Conservation (phyloP, 2,113 vertebrate species). For the Hypomesus transpacificus region DNA sequence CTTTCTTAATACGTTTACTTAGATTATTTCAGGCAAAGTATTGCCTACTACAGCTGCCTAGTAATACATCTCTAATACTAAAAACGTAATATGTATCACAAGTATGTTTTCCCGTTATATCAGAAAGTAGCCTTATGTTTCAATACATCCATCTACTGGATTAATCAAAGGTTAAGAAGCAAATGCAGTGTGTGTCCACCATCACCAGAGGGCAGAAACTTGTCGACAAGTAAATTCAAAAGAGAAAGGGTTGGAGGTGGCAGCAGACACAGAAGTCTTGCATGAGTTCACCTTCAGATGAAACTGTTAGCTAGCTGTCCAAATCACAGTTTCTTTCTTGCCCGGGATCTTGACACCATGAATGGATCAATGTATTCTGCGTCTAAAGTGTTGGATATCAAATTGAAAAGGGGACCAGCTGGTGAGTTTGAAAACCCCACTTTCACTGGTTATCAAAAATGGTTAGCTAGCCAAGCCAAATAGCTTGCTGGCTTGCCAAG, state of each 20-base stretch:
- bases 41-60: no score
- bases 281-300: constrained; percentile 63
- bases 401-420: constrained; percentile 66
- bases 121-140: no score
- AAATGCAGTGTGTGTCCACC: no score
- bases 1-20: no score
- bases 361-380: constrained; percentile 61
- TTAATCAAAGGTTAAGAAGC: no score
- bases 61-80: no score
- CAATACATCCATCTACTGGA: no score
- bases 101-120: no score
- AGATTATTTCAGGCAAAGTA: no score
- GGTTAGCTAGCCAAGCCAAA: constrained; percentile 2
- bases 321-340: not conserved
- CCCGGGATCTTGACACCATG: constrained; percentile 51
- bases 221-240: no score
- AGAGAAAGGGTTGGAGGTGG: constrained; percentile 26
- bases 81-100: no score
- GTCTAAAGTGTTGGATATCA: constrained; percentile 45
- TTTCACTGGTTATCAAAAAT: not conserved
- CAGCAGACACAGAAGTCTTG: constrained; percentile 40
- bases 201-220: constrained; percentile 41
- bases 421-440: constrained; percentile 47
- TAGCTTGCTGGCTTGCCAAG: not conserved
- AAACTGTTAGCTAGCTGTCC: constrained; percentile 7